Conservation (phyloP, 2,888 invertebrate species). For the Anarsia innoxiella region DNA sequence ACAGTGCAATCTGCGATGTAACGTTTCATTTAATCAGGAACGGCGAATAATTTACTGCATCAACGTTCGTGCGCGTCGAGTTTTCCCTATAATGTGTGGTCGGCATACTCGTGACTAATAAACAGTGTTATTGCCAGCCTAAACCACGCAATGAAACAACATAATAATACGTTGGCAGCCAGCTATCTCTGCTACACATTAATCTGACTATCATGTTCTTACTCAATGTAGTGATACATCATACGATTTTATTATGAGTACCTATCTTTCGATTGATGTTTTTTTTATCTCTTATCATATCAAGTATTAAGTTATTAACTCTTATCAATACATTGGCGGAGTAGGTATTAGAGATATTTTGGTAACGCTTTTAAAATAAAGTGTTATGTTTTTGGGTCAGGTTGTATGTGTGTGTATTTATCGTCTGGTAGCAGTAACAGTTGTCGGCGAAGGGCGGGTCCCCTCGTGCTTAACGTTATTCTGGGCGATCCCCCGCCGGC, state of each 20-base stretch:
- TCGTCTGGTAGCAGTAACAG: conserved; percentile 6
- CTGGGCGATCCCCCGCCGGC: conserved; percentile 35
- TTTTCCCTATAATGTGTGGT: conserved; percentile 39
- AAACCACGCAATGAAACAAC: conserved; percentile 44
- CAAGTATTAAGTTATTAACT: conserved; percentile 12
- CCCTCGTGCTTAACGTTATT: conserved; percentile 37
- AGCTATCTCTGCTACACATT: conserved; percentile 32
- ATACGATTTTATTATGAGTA: conserved; percentile 20
- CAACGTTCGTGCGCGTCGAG: conserved; percentile 39
- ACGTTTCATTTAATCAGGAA: conserved; percentile 26
- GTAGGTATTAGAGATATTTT: too few relatives aligned
- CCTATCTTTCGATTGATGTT: conserved; percentile 21
- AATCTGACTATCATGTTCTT: conserved; percentile 32
- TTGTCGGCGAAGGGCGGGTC: conserved; percentile 5
- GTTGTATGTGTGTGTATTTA: conserved; percentile 9
- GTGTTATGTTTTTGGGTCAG: conserved; percentile 5
- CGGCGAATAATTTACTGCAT: conserved; percentile 28
- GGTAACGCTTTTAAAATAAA: conserved; percentile 5
- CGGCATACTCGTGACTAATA: conserved; percentile 50
- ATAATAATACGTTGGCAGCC: conserved; percentile 34
- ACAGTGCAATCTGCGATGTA: conserved; percentile 37
- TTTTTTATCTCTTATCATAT: conserved; percentile 16
- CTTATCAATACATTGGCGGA: conserved; percentile 7
- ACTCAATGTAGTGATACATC: conserved; percentile 23
- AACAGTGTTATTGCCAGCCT: conserved; percentile 44